Evolutionary conservation across 2,888 invertebrate species (phyloP).

Genomic region (Anticlea derivata): DNA sequence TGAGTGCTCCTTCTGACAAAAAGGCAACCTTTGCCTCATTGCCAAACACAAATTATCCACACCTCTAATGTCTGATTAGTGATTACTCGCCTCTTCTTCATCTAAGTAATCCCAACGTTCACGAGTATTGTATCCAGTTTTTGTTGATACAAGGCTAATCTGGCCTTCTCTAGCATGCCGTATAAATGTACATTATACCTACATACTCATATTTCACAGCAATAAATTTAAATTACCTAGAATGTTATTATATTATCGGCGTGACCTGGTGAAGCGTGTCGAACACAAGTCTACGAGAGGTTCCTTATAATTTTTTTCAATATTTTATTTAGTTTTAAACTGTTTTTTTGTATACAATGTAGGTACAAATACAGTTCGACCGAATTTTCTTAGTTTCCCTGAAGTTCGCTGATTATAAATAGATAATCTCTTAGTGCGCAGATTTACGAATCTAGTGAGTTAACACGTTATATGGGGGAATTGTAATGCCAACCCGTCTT

Average conservation of each 20-base stretch:
- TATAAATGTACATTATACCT: conserved; percentile 30
- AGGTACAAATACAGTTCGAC: no score
- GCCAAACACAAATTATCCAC: conserved; percentile 39
- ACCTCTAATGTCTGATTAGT: conserved; percentile 26
- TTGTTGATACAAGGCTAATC: conserved; percentile 41
- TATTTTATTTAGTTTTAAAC: not conserved
- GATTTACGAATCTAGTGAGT: no score
- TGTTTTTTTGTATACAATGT: not conserved
- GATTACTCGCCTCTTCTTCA: conserved; percentile 26
- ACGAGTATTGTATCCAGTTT: conserved; percentile 34
- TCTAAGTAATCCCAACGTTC: conserved; percentile 22
- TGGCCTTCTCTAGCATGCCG: conserved; percentile 38
- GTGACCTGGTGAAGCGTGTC: conserved; percentile 31
- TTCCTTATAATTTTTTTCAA: conserved; percentile 8
- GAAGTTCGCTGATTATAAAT: no score
- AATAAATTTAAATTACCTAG: conserved; percentile 37
- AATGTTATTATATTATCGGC: conserved; percentile 35
- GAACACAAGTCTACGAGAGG: conserved; percentile 24
- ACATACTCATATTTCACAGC: conserved; percentile 39
- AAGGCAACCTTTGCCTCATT: conserved; percentile 50
- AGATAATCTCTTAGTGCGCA: no score
- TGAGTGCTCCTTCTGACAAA: conserved; percentile 6
- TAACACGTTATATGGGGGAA: no score
- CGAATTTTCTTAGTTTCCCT: no score
- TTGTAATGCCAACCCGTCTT: no score